Percentiles rank a stretch among this genome's conserved stretches.
phyloP scores from a whole-genome alignment of 2,797 vertebrate genomes.

The Danio jaintianensis region DNA sequence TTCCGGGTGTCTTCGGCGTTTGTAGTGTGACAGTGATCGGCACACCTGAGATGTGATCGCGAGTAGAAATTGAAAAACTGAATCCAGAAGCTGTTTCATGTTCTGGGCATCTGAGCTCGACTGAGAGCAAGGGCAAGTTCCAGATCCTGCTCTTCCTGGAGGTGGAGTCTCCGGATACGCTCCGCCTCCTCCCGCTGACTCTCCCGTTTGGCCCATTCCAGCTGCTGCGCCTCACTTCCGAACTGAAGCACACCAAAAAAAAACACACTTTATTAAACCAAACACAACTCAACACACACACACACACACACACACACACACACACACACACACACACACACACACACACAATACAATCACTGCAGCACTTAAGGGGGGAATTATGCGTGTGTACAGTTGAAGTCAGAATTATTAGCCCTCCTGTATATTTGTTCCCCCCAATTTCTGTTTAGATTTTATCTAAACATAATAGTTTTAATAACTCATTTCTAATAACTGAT shows the following conservation, averaged over 20 bases:
- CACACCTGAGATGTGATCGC: too few relatives aligned
- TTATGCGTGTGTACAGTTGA: too few relatives aligned
- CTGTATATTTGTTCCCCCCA: too few relatives aligned
- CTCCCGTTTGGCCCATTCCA: constrained; percentile 95
- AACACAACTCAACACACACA: not conserved
- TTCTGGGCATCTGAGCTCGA: constrained; percentile 87
- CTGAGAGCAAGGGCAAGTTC: constrained; percentile 95
- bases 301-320: too few relatives aligned
- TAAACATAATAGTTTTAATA: too few relatives aligned
- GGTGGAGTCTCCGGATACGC: constrained; percentile 83
- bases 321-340: too few relatives aligned
- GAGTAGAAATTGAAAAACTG: not conserved
- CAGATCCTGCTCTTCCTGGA: constrained; percentile 93
- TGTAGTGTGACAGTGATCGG: too few relatives aligned
- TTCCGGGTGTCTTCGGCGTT: too few relatives aligned
- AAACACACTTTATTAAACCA: not conserved
- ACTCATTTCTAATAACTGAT: too few relatives aligned
- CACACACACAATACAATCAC: not conserved
- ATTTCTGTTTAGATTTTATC: too few relatives aligned
- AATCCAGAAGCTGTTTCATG: constrained; percentile 69
- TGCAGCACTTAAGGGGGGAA: too few relatives aligned
- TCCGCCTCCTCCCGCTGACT: constrained; percentile 92
- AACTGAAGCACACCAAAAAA: constrained; percentile 73
- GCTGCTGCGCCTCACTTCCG: constrained; percentile 94
- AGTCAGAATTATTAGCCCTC: too few relatives aligned